Evolutionary conservation across 2,888 invertebrate genomes (phyloP), one percentile per base, ranked within the genome.

Genomic region (Caenorhabditis sinica): DNA sequence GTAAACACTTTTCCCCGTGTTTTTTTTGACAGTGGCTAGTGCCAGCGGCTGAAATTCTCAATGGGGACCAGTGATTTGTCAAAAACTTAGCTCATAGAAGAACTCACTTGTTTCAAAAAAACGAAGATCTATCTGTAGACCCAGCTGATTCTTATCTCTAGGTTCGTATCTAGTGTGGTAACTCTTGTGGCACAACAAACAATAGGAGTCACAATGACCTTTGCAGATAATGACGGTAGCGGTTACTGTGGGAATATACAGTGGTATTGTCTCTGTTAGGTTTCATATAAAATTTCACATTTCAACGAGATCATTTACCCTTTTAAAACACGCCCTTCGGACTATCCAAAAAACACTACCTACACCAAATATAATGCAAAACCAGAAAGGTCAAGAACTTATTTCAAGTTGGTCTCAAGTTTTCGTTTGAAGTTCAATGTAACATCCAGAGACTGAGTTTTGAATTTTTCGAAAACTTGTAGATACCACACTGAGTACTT

Each of bases 401-500:
- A 5, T 68, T 51, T 51, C 49, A n/a, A 66, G 45, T 68, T 25
- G 53, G 69, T 56, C 58, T 72, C 58, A 43, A 72, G 60, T 72
- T 60, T 25, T 11, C 5, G 23, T 25, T 20, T 45, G 28, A n/a
- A 53, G 56, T 71, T 58, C 72, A 72, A 20, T 58, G 30, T 45
- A 72, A 68, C 68, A 51, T n/a, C 25, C 4, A 28, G 4, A 53
- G 28, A 20, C 17, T 23, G 30, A 51, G 51, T 68, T 68, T 15
- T 49, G 13, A 61, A 56, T 40, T 20, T 11, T 60, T 43, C 25
- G 15, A 23, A 36, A 63, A 13, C 20, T 49, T 51, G 28, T 36
- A 56, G 17, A 73, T 23, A 61, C 30, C 11, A 11, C 6, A 30
- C 49, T 11, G 51, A 61, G 58, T 43, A 60, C 40, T 56, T 60